Base-by-base conservation (phyloP, 2,797 vertebrate genomes). In the Acomys russatus region DNA sequence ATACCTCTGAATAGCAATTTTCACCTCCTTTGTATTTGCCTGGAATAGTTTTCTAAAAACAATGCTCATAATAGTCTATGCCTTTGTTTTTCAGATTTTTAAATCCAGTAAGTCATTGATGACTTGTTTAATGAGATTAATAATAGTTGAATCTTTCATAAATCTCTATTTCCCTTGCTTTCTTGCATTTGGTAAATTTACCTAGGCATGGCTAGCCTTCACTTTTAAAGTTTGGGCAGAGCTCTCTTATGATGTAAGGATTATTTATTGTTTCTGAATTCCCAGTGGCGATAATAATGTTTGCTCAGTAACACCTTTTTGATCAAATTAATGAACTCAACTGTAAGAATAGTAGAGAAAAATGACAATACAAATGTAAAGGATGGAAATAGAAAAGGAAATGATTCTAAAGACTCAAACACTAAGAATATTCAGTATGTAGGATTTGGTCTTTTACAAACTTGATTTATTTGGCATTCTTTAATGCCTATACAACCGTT, bases 241-340 rank as follows among this genome's bases (percentile, higher is more conserved):
- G 51, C 9, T 3, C 33, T 85, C 44, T 86, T 95, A 59, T 15
- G 87, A 59, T 86, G 68, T 82, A 93, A 95, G 28, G 28, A 71
- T 25, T 10, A 54, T 84, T 96, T 92, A 25, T 68, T 66, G 70
- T 80, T 94, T 51, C 14, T 94, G 61, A 71, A 73, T 66, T 61
- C 22, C 51, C 30, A 79, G 2, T 84, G 14, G 14, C 85, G 56
- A 35, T 22, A 94, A 14, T 12, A 49, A 20, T 82, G 11, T 49
- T 23, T 89, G 79, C 68, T 77, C 33, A 78, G 0, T 73, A 77
- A 25, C 54, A 80, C 74, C 35, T 94, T 93, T 38, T 49, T 84
- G 30, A 93, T 71, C 25, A 91, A 94, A 68, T n/a, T 71, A 88
- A 85, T 91, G 23, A 88, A 90, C n/a, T 83, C 76, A 68, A 25